These are phyloP conservation scores for Eriocheir sinensis DNA, from an alignment of 1,140 invertebrate genomes.

Conservation along the genomic window DNA sequence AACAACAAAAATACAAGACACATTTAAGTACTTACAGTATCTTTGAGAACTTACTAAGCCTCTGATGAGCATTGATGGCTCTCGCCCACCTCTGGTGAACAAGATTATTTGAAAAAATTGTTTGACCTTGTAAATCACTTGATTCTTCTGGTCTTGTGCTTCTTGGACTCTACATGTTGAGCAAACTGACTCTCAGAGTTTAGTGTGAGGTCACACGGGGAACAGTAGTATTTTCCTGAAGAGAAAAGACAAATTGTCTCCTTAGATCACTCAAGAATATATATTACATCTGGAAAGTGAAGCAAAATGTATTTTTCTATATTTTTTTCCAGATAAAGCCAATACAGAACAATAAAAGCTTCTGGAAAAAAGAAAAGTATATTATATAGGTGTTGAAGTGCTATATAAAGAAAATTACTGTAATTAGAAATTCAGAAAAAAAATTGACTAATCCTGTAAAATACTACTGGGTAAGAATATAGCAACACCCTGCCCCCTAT, in stretches of 20 bases:
- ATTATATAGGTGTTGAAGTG: too few relatives aligned
- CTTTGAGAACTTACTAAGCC: conserved; percentile 6
- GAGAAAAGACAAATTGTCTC: conserved; percentile 19
- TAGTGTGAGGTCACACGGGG: conserved; percentile 80
- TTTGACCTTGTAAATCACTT: conserved; percentile 46
- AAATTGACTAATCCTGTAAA: too few relatives aligned
- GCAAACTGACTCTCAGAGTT: conserved; percentile 80
- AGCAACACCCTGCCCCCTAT: too few relatives aligned
- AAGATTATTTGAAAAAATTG: neutral
- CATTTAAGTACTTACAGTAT: conserved; percentile 42
- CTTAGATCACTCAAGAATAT: too few relatives aligned
- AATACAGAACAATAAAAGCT: too few relatives aligned
- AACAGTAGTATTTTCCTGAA: conserved; percentile 80
- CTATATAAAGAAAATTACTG: too few relatives aligned
- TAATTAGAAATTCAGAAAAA: too few relatives aligned
- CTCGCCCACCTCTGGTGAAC: neutral
- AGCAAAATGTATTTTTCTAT: too few relatives aligned
- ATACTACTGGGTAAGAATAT: too few relatives aligned
- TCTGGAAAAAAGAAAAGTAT: too few relatives aligned
- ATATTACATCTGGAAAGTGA: too few relatives aligned
- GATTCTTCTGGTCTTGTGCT: conserved; percentile 80
- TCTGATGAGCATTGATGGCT: neutral
- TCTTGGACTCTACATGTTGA: conserved; percentile 80
- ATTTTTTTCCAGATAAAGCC: too few relatives aligned
- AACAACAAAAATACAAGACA: conserved; percentile 26